Percentiles rank a stretch among this genome's conserved stretches.
phyloP scores from a whole-genome alignment of 2,888 invertebrate species.

The Neria commutata region DNA sequence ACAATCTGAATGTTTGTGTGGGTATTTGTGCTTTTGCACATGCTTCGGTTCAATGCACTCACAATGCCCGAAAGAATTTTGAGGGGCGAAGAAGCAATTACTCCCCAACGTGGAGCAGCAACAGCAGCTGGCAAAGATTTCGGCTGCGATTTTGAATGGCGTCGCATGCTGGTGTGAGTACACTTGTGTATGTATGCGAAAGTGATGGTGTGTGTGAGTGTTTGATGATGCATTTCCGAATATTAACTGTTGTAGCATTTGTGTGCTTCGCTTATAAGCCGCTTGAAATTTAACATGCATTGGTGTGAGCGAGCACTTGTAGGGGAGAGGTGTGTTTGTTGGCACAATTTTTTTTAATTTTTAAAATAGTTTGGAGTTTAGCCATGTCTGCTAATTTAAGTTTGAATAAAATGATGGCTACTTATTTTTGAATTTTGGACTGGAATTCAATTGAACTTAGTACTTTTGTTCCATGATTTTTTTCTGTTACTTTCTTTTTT shows the following conservation, averaged over 20 bases:
- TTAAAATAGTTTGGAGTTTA: too few species aligned
- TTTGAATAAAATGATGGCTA: too few species aligned
- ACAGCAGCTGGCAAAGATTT: constrained; percentile 1
- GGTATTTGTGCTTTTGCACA: not conserved
- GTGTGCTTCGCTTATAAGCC: constrained; percentile 5
- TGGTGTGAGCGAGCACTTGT: too few species aligned
- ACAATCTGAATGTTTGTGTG: too few species aligned
- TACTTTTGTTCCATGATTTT: too few species aligned
- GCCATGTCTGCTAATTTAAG: too few species aligned
- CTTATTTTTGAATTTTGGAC: too few species aligned
- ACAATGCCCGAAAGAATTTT: not conserved
- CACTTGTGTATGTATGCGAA: not conserved
- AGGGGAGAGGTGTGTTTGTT: not conserved
- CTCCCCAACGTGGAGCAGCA: too few species aligned
- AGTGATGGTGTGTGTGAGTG: not conserved
- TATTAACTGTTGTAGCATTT: constrained; percentile 3
- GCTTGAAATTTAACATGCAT: too few species aligned
- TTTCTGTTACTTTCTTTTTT: too few species aligned
- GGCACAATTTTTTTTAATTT: too few species aligned
- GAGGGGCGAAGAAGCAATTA: not conserved
- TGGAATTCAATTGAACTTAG: too few species aligned
- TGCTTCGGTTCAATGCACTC: constrained; percentile 2
- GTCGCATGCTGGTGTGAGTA: not conserved
- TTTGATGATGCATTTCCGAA: constrained; percentile 1
- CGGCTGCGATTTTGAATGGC: not conserved